These are phyloP conservation scores for Drosophila bocki DNA, from an alignment of 1,140 invertebrate genomes.

Conservation along the genomic window DNA sequence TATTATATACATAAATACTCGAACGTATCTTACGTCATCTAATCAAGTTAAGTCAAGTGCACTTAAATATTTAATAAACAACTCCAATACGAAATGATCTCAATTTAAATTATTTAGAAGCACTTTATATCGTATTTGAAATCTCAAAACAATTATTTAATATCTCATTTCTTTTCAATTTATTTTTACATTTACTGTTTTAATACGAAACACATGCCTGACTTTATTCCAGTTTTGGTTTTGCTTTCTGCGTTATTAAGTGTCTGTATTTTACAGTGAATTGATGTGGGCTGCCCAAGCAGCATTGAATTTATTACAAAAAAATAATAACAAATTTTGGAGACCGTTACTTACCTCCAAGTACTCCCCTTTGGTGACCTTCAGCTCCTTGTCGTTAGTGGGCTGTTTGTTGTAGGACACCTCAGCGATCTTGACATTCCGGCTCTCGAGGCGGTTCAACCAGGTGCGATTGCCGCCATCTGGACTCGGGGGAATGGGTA, in stretches of 20 bases:
- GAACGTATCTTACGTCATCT: background rate
- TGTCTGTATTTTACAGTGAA: constrained; percentile 11
- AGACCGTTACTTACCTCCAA: constrained; percentile 90
- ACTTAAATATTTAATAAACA: constrained; percentile 14
- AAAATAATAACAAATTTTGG: background rate
- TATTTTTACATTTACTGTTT: constrained; percentile 13
- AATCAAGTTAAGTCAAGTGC: background rate
- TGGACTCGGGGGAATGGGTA: constrained; percentile 54
- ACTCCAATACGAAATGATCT: background rate
- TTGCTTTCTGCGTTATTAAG: constrained; percentile 5
- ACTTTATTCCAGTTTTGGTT: constrained; percentile 10
- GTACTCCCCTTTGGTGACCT: constrained; percentile 96
- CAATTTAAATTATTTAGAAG: constrained; percentile 2
- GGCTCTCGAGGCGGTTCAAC: constrained; percentile 67
- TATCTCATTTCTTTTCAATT: background rate
- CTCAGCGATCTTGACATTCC: constrained; percentile 79
- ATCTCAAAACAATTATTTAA: constrained; percentile 6
- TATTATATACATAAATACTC: too few relatives aligned
- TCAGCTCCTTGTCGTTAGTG: constrained; percentile 98
- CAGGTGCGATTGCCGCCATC: constrained; percentile 63
- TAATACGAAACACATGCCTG: constrained; percentile 2
- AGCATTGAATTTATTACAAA: constrained; percentile 7
- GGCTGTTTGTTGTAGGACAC: constrained; percentile 96
- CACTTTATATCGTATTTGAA: background rate
- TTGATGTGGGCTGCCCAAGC: constrained; percentile 5